These are phyloP conservation scores for Platerodrilus igneus DNA, from an alignment of 2,888 invertebrate genomes.

Conservation along the genomic window DNA sequence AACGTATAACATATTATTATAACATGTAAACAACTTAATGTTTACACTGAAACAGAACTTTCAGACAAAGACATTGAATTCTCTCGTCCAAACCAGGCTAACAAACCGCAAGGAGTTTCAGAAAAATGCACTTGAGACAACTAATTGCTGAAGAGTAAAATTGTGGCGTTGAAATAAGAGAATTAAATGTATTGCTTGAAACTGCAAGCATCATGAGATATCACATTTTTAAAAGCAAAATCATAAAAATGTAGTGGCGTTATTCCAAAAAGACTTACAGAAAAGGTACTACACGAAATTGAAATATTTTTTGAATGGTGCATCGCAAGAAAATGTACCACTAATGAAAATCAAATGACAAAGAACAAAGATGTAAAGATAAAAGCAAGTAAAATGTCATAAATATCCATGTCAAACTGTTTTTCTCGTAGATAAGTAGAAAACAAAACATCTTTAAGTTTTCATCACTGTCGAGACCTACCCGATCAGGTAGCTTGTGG, in stretches of 20 bases:
- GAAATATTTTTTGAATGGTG: no score
- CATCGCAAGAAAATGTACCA: slow-evolving; percentile 3
- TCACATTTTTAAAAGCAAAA: slow-evolving; percentile 4
- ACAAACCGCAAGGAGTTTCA: no score
- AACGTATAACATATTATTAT: neutral
- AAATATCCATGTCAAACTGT: slow-evolving; percentile 4
- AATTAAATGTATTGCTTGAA: slow-evolving; percentile 8
- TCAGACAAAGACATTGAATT: no score
- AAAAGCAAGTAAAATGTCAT: slow-evolving; percentile 5
- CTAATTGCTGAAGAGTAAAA: slow-evolving; percentile 2
- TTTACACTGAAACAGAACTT: no score
- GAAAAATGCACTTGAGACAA: no score
- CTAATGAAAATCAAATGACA: neutral
- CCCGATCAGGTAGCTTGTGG: slow-evolving; percentile 3
- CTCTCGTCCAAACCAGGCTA: no score
- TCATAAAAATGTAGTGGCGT: slow-evolving; percentile 2
- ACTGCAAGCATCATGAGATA: slow-evolving; percentile 4
- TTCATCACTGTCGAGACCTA: slow-evolving; percentile 5
- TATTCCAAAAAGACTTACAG: slow-evolving; percentile 4
- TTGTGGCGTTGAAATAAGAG: slow-evolving; percentile 5
- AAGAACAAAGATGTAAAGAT: slow-evolving; percentile 5
- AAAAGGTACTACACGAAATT: no score
- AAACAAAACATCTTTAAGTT: slow-evolving; percentile 4
- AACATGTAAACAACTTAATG: neutral
- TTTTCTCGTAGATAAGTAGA: slow-evolving; percentile 7